These are phyloP conservation scores for Lonchura striata DNA, from an alignment of 2,113 vertebrate genomes.

Conservation along the genomic window DNA sequence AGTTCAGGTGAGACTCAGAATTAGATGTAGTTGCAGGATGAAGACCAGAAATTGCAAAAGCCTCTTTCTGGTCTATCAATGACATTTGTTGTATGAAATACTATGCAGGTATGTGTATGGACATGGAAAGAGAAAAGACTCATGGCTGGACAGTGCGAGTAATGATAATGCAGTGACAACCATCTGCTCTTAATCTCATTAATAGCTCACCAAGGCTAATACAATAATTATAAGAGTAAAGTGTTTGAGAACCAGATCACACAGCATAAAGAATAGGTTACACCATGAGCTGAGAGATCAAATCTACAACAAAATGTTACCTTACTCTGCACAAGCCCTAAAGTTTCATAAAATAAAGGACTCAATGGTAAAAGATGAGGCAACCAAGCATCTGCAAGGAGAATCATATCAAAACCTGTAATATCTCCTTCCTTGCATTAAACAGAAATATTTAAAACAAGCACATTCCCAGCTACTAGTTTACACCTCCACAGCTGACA, in stretches of 20 bases:
- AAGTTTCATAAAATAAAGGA: background rate
- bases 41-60: background rate
- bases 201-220: background rate
- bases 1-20: background rate
- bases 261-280: background rate
- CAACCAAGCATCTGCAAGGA: background rate
- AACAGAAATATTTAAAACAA: background rate
- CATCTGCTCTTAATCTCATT: background rate
- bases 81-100: background rate
- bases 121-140: background rate
- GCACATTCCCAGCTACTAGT: background rate
- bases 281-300: background rate
- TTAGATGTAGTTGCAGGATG: background rate
- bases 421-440: background rate
- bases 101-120: fast-evolving
- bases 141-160: background rate
- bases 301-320: background rate
- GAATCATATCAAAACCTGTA: background rate
- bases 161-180: background rate
- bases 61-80: background rate
- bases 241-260: background rate
- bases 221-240: background rate
- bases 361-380: background rate
- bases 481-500: background rate
- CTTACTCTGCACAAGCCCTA: background rate